These are phyloP conservation scores for Junonia oenone DNA, from an alignment of 2,888 invertebrate species.

Conservation along the genomic window DNA sequence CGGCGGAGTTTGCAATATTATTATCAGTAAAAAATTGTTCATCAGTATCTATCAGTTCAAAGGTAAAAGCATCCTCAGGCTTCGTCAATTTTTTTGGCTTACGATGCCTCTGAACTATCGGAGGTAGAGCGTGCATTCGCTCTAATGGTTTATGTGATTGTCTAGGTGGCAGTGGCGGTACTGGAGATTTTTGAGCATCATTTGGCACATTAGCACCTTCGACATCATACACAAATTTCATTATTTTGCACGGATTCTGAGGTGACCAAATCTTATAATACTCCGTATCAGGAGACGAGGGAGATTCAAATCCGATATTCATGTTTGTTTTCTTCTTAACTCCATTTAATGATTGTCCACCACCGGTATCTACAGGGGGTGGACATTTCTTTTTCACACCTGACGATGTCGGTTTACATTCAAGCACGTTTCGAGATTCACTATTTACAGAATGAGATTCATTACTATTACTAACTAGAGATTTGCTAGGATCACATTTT, in stretches of 20 bases:
- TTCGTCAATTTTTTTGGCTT: slow-evolving; percentile 82
- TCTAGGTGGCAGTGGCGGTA: slow-evolving; percentile 86
- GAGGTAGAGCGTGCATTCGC: slow-evolving; percentile 85
- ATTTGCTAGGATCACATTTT: slow-evolving; percentile 74
- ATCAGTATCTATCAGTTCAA: slow-evolving; percentile 91
- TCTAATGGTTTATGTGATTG: slow-evolving; percentile 87
- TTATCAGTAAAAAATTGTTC: slow-evolving; percentile 81
- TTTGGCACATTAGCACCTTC: slow-evolving; percentile 67
- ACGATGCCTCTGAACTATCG: slow-evolving; percentile 83
- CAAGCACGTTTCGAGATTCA: slow-evolving; percentile 64
- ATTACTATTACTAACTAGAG: slow-evolving; percentile 64
- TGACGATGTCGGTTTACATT: slow-evolving; percentile 61
- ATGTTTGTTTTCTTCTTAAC: slow-evolving; percentile 83
- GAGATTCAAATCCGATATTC: slow-evolving; percentile 73
- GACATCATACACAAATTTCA: slow-evolving; percentile 76
- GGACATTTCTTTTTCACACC: slow-evolving; percentile 79
- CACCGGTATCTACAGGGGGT: slow-evolving; percentile 77
- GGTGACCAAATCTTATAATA: slow-evolving; percentile 86
- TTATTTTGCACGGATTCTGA: slow-evolving; percentile 79
- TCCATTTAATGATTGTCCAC: slow-evolving; percentile 67
- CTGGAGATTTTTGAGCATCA: slow-evolving; percentile 81
- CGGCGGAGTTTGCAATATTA: slow-evolving; percentile 66
- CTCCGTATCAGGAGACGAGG: slow-evolving; percentile 80
- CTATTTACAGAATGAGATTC: slow-evolving; percentile 70
- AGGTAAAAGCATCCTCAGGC: slow-evolving; percentile 89